phyloP scores from a whole-genome alignment of 2,888 invertebrate genomes.

The Tinea pellionella region DNA sequence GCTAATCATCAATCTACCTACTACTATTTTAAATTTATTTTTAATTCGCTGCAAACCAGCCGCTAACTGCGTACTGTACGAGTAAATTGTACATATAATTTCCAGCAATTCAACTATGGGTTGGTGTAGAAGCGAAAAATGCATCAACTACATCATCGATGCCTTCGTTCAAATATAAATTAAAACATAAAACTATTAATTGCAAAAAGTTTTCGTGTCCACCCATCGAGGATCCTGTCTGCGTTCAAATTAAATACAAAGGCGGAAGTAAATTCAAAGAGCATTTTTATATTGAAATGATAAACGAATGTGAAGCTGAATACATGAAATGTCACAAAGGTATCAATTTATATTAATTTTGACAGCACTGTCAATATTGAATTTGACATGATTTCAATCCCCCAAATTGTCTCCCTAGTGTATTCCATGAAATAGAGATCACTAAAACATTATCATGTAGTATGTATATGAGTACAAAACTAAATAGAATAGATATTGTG shows the following conservation, averaged over 20 bases:
- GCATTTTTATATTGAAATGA: slow-evolving; percentile 1
- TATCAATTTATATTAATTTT: neutral
- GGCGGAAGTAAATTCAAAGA: neutral
- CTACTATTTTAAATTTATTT: too few species aligned
- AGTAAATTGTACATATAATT: too few species aligned
- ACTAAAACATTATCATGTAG: too few species aligned
- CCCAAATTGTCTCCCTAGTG: neutral
- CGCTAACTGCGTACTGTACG: too few species aligned
- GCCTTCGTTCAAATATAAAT: neutral
- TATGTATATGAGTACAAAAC: too few species aligned
- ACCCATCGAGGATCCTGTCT: neutral
- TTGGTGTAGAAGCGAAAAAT: neutral
- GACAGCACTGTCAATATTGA: neutral
- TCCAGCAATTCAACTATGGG: too few species aligned
- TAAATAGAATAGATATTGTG: too few species aligned
- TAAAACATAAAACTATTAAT: neutral
- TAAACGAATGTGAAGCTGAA: neutral
- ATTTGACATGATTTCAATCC: neutral
- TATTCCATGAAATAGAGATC: too few species aligned
- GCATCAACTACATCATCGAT: neutral
- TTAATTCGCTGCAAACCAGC: too few species aligned
- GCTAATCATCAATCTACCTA: too few species aligned
- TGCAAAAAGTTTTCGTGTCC: slow-evolving; percentile 1
- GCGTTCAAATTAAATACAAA: neutral
- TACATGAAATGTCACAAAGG: slow-evolving; percentile 11